Conservation (phyloP, 1,140 invertebrate species). For the Pomacea maculata region DNA sequence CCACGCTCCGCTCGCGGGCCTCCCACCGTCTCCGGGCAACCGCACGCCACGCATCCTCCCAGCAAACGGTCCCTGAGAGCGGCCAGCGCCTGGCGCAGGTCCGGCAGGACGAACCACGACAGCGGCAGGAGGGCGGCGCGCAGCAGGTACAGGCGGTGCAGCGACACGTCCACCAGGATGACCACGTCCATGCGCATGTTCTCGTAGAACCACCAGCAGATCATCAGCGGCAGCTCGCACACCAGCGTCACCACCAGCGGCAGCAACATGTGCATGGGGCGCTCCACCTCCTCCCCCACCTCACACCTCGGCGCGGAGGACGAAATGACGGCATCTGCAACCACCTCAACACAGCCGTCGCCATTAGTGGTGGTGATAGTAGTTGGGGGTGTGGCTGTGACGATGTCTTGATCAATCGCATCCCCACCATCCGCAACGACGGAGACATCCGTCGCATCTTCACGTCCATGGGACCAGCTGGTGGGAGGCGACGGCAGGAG, state of each 20-base stretch:
- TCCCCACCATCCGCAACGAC: too few relatives aligned
- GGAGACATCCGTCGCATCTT: too few relatives aligned
- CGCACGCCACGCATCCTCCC: not conserved
- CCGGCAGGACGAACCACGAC: slow-evolving; percentile 15
- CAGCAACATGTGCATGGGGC: slow-evolving; percentile 2
- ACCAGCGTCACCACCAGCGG: slow-evolving; percentile 21
- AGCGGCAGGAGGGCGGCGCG: slow-evolving; percentile 14
- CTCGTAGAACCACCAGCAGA: slow-evolving; percentile 23
- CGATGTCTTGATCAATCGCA: too few relatives aligned
- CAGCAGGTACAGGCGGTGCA: slow-evolving; percentile 16
- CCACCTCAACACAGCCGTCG: too few relatives aligned
- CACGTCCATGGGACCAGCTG: too few relatives aligned
- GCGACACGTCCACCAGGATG: slow-evolving; percentile 17
- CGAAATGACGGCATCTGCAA: too few relatives aligned
- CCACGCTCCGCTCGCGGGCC: slow-evolving; percentile 1
- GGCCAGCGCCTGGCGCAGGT: slow-evolving; percentile 3
- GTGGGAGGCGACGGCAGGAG: too few relatives aligned
- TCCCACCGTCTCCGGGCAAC: not conserved
- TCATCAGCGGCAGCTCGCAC: slow-evolving; percentile 19
- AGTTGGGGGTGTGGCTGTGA: too few relatives aligned
- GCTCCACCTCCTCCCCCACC: not conserved
- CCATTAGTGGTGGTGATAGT: too few relatives aligned
- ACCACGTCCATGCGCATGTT: slow-evolving; percentile 14
- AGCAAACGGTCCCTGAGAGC: not conserved
- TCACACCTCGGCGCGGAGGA: too few relatives aligned